phyloP scores from a whole-genome alignment of 2,797 vertebrate genomes.

The Diglossa cyanea region DNA sequence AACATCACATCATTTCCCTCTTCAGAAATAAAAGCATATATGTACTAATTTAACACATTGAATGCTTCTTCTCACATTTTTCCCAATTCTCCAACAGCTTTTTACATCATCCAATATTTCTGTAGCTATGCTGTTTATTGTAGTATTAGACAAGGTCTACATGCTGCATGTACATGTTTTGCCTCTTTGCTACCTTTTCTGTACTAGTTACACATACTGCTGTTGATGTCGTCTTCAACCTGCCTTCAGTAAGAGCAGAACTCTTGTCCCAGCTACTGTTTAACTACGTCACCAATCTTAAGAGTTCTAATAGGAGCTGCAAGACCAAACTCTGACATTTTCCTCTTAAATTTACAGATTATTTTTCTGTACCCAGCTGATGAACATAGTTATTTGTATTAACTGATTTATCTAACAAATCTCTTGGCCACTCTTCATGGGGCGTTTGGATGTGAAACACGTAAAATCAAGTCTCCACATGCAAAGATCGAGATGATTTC shows the following conservation, averaged over 20 bases:
- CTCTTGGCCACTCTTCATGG: not conserved
- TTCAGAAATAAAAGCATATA: not conserved
- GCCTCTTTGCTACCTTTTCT: not conserved
- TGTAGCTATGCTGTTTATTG: not conserved
- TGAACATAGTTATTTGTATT: not conserved
- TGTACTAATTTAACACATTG: not conserved
- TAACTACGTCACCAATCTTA: not conserved
- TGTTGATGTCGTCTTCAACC: not conserved
- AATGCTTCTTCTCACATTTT: not conserved
- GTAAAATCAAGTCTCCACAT: not conserved
- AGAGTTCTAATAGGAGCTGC: not conserved
- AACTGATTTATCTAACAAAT: not conserved
- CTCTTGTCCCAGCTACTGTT: not conserved
- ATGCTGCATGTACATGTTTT: rapidly evolving
- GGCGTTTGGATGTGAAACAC: not conserved
- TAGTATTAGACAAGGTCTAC: not conserved
- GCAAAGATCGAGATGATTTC: not conserved
- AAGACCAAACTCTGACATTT: not conserved
- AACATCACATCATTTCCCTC: not conserved
- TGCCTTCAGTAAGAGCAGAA: not conserved
- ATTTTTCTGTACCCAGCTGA: not conserved
- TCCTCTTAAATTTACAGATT: not conserved
- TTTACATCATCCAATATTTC: rapidly evolving
- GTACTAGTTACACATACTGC: not conserved
- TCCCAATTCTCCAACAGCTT: not conserved